phyloP scores from a whole-genome alignment of 2,113 vertebrate genomes.

The Gasterosteus aculeatus region DNA sequence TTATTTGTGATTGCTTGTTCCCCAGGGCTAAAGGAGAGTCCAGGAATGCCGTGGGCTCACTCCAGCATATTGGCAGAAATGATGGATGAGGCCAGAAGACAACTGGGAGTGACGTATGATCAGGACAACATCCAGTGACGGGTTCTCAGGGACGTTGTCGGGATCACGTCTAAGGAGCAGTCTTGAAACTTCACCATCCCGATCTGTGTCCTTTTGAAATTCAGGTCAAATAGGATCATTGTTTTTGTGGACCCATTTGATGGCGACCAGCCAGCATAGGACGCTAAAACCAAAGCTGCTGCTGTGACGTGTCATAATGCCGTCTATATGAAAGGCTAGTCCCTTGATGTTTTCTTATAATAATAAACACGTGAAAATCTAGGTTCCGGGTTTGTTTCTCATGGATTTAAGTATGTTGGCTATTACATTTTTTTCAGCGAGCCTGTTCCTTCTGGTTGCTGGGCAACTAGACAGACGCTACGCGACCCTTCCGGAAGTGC shows the following conservation, averaged over 20 bases:
- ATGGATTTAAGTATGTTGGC: background rate
- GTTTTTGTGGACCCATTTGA: background rate
- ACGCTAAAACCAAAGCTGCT: background rate
- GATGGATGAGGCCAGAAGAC: constrained; percentile 70
- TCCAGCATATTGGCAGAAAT: constrained; percentile 75
- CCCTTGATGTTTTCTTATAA: background rate
- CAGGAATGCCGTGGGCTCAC: constrained; percentile 72
- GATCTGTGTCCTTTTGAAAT: background rate
- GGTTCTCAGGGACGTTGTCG: background rate
- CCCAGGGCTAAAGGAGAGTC: constrained; percentile 79
- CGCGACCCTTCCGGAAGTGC: constrained; percentile 76
- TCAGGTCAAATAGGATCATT: background rate
- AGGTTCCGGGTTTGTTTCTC: background rate
- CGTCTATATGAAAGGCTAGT: background rate
- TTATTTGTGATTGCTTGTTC: background rate
- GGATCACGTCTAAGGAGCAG: background rate
- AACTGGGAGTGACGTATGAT: constrained; percentile 61
- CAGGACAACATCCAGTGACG: constrained; percentile 54
- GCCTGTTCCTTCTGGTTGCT: constrained; percentile 61
- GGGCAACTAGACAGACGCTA: constrained; percentile 70
- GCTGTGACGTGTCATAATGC: background rate
- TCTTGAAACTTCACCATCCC: background rate
- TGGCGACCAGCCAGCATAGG: background rate
- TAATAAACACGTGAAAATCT: background rate
- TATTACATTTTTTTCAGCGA: background rate